Percentiles rank a stretch among this genome's conserved stretches.
These are phyloP conservation scores for Cervus canadensis DNA, from an alignment of 2,113 vertebrate genomes.

Conservation along the genomic window DNA sequence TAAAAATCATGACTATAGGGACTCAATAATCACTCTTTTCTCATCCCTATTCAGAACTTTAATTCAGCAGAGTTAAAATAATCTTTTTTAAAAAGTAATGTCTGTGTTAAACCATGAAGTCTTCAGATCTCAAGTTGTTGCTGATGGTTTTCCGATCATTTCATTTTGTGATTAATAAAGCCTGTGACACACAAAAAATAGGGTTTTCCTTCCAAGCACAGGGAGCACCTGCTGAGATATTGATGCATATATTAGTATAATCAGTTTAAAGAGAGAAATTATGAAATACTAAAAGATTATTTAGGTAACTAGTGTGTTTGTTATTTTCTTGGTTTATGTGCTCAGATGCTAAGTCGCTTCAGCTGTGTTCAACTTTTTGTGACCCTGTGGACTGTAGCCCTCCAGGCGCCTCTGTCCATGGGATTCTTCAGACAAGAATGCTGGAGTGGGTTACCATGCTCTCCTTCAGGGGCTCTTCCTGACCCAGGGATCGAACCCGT, in stretches of 20 bases:
- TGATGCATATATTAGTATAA: not conserved
- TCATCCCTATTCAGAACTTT: not conserved
- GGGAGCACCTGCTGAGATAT: not conserved
- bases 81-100: not conserved
- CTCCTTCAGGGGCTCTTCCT: not conserved
- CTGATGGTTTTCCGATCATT: not conserved
- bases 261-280: not conserved
- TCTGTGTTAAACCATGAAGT: not conserved
- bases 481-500: not conserved
- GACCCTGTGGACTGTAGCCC: not conserved
- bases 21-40: not conserved
- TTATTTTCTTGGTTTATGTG: not conserved
- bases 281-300: not conserved
- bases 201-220: not conserved
- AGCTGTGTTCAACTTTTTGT: not conserved
- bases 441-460: not conserved
- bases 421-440: not conserved
- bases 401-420: not conserved
- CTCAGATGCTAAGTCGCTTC: not conserved
- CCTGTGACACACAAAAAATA: not conserved
- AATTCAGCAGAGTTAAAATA: slow-evolving; percentile 17
- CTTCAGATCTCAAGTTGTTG: not conserved
- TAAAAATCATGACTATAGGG: not conserved
- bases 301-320: not conserved
- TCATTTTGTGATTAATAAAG: not conserved